phyloP scores from a whole-genome alignment of 2,113 vertebrate species.

The Chaetura pelagica region DNA sequence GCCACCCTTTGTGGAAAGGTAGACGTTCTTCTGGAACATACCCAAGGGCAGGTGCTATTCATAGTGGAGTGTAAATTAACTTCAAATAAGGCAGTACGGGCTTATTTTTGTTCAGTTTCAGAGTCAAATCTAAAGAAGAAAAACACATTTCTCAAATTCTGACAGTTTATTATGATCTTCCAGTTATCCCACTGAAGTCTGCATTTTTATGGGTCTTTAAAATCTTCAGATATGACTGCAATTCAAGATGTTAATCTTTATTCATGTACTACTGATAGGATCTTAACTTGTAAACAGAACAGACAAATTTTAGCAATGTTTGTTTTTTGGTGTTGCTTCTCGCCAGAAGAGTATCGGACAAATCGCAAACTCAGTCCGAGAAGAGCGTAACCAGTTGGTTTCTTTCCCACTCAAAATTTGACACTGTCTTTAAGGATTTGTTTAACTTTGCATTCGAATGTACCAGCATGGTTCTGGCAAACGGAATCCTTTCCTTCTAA shows the following conservation, averaged over 20 bases:
- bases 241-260: conserved; percentile 39
- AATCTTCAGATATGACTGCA: conserved; percentile 2
- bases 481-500: background rate
- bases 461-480: background rate
- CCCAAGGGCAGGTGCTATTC: conserved; percentile 66
- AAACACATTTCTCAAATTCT: conserved; percentile 9
- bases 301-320: conserved; percentile 26
- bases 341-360: background rate
- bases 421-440: background rate
- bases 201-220: conserved; percentile 23
- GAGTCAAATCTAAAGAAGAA: conserved; percentile 12
- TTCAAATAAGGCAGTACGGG: background rate
- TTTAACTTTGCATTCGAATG: conserved; percentile 21
- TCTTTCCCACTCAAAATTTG: conserved; percentile 4
- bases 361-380: background rate
- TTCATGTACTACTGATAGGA: conserved; percentile 33
- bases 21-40: conserved; percentile 64
- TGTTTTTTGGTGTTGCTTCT: conserved; percentile 10
- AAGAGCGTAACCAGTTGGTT: background rate
- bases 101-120: conserved; percentile 29
- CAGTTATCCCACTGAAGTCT: background rate
- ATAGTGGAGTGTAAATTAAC: conserved; percentile 56
- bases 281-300: conserved; percentile 29
- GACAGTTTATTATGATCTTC: background rate
- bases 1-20: conserved; percentile 66